Evolutionary conservation across 2,113 vertebrate species (phyloP), one percentile per base, ranked within the genome.

Genomic region (Rattus rattus): DNA sequence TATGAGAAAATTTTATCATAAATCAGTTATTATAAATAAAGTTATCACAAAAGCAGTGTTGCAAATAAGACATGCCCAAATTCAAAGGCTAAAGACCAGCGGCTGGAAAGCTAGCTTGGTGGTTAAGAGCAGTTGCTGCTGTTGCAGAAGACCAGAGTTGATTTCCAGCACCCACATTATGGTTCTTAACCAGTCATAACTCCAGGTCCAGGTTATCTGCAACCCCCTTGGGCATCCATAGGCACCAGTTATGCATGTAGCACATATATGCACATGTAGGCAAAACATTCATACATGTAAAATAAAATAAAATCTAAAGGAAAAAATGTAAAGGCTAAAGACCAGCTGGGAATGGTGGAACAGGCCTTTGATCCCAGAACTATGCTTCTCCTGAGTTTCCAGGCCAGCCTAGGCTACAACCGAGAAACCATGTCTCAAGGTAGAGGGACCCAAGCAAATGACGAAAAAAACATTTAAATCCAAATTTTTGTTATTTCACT

Each of bases 1-100:
- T 88, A 56, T n/a, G 85, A 9, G 67, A 94, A 95, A 92, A 73
- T 56, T 28, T 77, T 61, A 83, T 30, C 17, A 65, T 2, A 79
- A 80, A 89, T 76, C 16, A 92, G 67, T 39, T 92, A 81, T 92
- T 96, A 43, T 65, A 73, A 65, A n/a, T 73, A 84, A 72, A 90
- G 89, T 59, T 10, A 75, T 80, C 63, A 89, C 13, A 96, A 92
- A 96, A 84, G 33, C 54, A 85, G 0, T 65, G 8, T 3, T n/a
- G 36, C 72, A 88, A 76, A 54, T 94, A 73, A 39, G 56, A 2
- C 86, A 26, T 22, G 14, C 0, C 0, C 56, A 28, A 75, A 30
- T 94, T 96, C 36, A 84, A 88, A 93, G 8, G 33, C 6, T 86
- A 7, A 95, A 54, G 5, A 76, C 26, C 20, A 52, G 13, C 20